A percentile compares a stretch with the other conserved stretches of the same genome.
phyloP scores from a whole-genome alignment of 2,113 vertebrate species.

The Pseudopodoces humilis region DNA sequence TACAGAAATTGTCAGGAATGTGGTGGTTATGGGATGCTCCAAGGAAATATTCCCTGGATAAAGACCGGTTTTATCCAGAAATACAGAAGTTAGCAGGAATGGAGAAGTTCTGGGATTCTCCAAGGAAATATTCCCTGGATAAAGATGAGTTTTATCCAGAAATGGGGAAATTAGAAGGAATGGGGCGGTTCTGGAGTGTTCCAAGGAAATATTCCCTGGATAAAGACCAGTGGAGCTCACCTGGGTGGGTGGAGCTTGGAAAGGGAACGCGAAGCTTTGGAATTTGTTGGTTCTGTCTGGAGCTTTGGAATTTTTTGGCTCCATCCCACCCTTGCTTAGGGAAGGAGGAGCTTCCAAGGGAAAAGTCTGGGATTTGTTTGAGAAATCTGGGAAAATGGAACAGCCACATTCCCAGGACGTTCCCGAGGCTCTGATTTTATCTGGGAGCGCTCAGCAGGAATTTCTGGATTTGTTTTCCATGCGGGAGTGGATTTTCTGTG shows the following conservation, averaged over 20 bases:
- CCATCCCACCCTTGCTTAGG: not conserved
- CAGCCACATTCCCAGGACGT: not conserved
- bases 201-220: not conserved
- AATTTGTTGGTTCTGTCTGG: not conserved
- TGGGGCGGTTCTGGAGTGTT: not conserved
- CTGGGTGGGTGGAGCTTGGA: accelerated
- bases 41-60: not conserved
- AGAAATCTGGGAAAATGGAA: not conserved
- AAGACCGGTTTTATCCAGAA: not conserved
- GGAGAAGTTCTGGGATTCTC: not conserved
- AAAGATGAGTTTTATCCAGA: not conserved
- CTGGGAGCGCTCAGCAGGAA: not conserved
- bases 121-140: not conserved
- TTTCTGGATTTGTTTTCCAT: not conserved
- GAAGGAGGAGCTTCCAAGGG: not conserved
- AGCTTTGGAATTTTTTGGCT: not conserved
- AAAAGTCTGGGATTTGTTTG: not conserved
- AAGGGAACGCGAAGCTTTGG: not conserved
- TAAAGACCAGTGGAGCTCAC: not conserved
- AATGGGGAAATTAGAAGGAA: not conserved
- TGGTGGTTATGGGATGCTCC: accelerated
- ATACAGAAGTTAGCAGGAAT: not conserved
- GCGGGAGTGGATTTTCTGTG: not conserved
- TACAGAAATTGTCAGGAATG: accelerated
- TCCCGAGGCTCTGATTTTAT: not conserved